Evolutionary conservation across 2,888 invertebrate genomes (phyloP).

Genomic region (Cyaniris semiargus): DNA sequence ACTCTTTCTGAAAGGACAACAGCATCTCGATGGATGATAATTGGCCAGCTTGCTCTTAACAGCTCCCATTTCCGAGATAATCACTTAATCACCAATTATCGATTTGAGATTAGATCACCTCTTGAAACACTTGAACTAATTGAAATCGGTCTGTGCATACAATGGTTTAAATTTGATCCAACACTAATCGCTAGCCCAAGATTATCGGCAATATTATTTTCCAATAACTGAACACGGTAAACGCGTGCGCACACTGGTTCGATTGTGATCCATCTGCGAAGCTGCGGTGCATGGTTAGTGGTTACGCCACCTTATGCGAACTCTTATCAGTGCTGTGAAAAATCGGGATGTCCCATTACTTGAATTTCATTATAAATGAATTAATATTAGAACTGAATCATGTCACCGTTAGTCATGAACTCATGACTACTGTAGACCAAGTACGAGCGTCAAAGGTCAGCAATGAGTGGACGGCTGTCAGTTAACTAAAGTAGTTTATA

Average conservation of each 20-base stretch:
- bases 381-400: conserved; percentile 39
- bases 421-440: conserved; percentile 4
- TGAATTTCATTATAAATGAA: conserved; percentile 36
- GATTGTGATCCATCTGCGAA: conserved; percentile 54
- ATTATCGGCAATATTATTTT: conserved; percentile 42
- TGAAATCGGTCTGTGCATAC: conserved; percentile 61
- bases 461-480: neutral
- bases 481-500: neutral
- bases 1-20: conserved; percentile 47
- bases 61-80: conserved; percentile 56
- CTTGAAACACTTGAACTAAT: conserved; percentile 45
- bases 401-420: conserved; percentile 35
- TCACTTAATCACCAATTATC: conserved; percentile 50
- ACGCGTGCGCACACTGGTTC: conserved; percentile 59
- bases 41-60: conserved; percentile 61
- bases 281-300: conserved; percentile 35
- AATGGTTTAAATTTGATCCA: conserved; percentile 50
- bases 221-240: conserved; percentile 39
- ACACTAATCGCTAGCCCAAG: conserved; percentile 39
- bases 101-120: conserved; percentile 59
- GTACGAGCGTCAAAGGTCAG: neutral
- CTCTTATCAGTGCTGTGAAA: conserved; percentile 58
- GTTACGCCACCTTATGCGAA: conserved; percentile 44
- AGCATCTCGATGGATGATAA: conserved; percentile 55
- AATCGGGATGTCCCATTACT: conserved; percentile 39